Evolutionary conservation across 1,140 invertebrate species (phyloP), one percentile per base, ranked within the genome.

Genomic region (Drosophila melanica): DNA sequence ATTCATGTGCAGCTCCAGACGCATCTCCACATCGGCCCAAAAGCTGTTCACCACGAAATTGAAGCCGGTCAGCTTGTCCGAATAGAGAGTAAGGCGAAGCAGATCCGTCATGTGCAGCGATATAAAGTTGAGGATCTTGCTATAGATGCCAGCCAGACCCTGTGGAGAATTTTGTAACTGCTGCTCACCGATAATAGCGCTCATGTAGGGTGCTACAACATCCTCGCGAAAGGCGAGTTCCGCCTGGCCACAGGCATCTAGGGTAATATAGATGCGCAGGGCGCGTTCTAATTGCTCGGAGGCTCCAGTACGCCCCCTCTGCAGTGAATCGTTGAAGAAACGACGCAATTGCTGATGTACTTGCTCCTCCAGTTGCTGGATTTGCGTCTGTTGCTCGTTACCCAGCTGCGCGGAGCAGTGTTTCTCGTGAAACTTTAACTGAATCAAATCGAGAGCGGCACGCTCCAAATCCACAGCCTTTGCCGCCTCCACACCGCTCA

Each of bases 11-110:
- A 95, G 93, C 81, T 96, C 95, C 63, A 98, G 93, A 68, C 96
- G 94, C 78, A 94, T 94, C 90, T 96, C 95, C 18, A 98, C 93
- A 93, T 98, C 97, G 33, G 95, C 94, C 97, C 97, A 98, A 90
- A 97, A 97, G 92, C 97, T 96, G 92, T 97, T 96, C 0, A 97
- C 94, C 51, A 98, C 92, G 92, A 98, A 98, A 90, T 97, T 96
- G 91, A 96, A 98, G 12, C 95, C 96, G 75, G 94, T 94, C n/a
- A 95, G 93, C 90, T 94, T 93, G 55, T 94, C 94, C 57, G 93
- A 93, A 93, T 94, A 93, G 72, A 94, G 86, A 10, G 95, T 95
- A 5, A 95, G 91, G 18, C 92, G 90, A 14, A 95, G 76, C 37
- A 95, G 79, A 71, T 95, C 93, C 65, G 94, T 94, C 65, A 96